A percentile compares a stretch with the other conserved stretches of the same genome.
Evolutionary conservation across 2,888 invertebrate genomes (phyloP).

Genomic region (Hirudinaria manillensis): DNA sequence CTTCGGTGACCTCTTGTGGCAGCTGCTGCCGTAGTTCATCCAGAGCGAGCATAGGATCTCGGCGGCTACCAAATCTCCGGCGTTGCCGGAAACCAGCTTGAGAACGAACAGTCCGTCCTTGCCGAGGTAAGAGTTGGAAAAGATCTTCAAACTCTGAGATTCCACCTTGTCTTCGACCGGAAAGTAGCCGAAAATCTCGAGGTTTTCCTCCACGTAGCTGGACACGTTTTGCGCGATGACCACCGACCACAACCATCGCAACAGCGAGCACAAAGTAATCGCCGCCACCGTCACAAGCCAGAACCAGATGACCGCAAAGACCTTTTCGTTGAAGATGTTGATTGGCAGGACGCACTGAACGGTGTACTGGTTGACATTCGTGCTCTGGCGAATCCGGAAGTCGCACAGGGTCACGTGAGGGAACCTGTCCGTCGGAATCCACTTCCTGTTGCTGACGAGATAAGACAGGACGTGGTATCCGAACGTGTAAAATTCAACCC

Average conservation of each 20-base stretch:
- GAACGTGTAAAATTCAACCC: slow-evolving; percentile 51
- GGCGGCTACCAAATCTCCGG: slow-evolving; percentile 49
- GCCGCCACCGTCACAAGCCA: slow-evolving; percentile 32
- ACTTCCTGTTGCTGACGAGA: slow-evolving; percentile 51
- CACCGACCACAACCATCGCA: slow-evolving; percentile 50
- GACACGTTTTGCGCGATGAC: slow-evolving; percentile 33
- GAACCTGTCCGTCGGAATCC: slow-evolving; percentile 47
- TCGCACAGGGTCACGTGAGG: slow-evolving; percentile 54
- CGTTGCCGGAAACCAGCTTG: slow-evolving; percentile 50
- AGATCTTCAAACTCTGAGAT: slow-evolving; percentile 44
- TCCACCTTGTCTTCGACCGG: slow-evolving; percentile 25
- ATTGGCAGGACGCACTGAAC: slow-evolving; percentile 53
- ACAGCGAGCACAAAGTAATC: slow-evolving; percentile 52
- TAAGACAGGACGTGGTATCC: slow-evolving; percentile 56
- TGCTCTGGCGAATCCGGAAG: slow-evolving; percentile 54
- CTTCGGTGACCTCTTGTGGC: not conserved
- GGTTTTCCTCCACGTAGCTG: slow-evolving; percentile 33
- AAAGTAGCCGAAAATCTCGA: slow-evolving; percentile 32
- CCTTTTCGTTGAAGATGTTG: slow-evolving; percentile 46
- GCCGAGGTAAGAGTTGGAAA: slow-evolving; percentile 48
- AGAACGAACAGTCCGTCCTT: slow-evolving; percentile 52
- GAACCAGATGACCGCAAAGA: slow-evolving; percentile 56
- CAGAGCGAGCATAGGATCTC: slow-evolving; percentile 45
- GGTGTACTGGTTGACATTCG: slow-evolving; percentile 53
- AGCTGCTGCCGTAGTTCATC: slow-evolving; percentile 45